Evolutionary conservation across 2,888 invertebrate genomes (phyloP), one percentile per base, ranked within the genome.

Genomic region (Axea sp.): DNA sequence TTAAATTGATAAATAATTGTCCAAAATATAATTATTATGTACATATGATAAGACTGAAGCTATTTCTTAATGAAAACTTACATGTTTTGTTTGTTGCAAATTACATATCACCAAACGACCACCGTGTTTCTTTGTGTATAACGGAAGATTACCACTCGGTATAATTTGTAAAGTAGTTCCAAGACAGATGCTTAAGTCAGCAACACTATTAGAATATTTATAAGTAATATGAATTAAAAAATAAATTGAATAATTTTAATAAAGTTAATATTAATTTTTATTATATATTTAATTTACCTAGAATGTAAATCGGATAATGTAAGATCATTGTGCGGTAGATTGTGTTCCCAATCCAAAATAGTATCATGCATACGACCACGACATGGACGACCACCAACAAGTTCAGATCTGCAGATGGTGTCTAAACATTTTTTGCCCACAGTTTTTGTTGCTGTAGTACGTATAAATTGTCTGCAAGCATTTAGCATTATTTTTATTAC

Each of bases 161-260:
- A 97, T 91, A 79, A 99, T 99, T 91, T 99, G 99, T 49, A 99
- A 89, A 2, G 98, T 98, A n/a, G 98, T 98, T 22, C 99, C 99
- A 75, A 99, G 89, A 80, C 96, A 96, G 82, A 99, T 93, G 87
- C 96, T 96, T 49, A 99, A 87, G 89, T 99, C 98, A 64, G 98
- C 95, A 83, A 95, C 89, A 83, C 97, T 98, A 86, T 17, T 9
- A 14, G 6, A 49, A 28, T 24, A 31, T 47, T 14, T 7, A 45
- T 43, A 7, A 26, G n/a, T 45, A n/a, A 19, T 14, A 22, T 24
- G 7, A 4, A 26, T 26, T 26, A 30, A 30, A 30, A 30, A 37
- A 43, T 33, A 4, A n/a, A n/a, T n/a, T n/a, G n/a, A n/a, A n/a
- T n/a, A n/a, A n/a, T n/a, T n/a, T n/a, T n/a, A n/a, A n/a, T n/a